Base-by-base conservation (phyloP, 2,888 invertebrate genomes). In the Proisotoma minuta region DNA sequence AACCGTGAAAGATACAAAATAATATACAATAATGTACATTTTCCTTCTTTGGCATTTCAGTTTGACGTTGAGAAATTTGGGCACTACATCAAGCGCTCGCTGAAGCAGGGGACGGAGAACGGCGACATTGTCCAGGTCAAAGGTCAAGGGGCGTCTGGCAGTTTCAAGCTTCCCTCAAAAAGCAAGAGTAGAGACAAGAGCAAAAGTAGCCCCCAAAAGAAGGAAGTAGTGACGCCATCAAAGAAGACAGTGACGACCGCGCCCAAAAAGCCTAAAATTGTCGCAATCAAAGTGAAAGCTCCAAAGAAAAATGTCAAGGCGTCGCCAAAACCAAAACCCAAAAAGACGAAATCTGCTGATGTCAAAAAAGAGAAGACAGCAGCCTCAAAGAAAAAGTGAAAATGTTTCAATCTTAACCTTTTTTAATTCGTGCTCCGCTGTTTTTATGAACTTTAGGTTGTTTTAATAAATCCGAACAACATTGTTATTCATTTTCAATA, bases 21-120 rank as follows among this genome's bases (percentile, higher is more conserved):
- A n/a, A n/a, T n/a, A n/a, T n/a, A n/a, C n/a, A n/a, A n/a, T n/a
- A n/a, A n/a, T n/a, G n/a, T n/a, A n/a, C n/a, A n/a, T n/a, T n/a
- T n/a, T n/a, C n/a, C n/a, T n/a, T n/a, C n/a, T n/a, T n/a, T n/a
- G n/a, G n/a, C n/a, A n/a, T n/a, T n/a, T n/a, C n/a, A 82, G 63
- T 78, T 84, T 4, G 84, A 85, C 74, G 79, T 80, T 1, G 82
- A 82, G 62, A 84, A 83, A 72, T 75, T 82, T 50, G 79, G 82
- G 1, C 80, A 81, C 1, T 84, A 81, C 76, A 85, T 86, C 71
- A 83, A 81, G 67, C 83, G 82, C 63, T 84, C 82, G 70, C 72
- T 85, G 65, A 84, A 83, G 75, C 75, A 77, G 15, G 83, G 83
- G 18, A 82, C 85, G n/a, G 78, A 77, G 1, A 78, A 79, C 47